Percentiles rank a stretch among this genome's conserved stretches.
Evolutionary conservation across 2,113 vertebrate genomes (phyloP).

Genomic region (Promerops cafer): DNA sequence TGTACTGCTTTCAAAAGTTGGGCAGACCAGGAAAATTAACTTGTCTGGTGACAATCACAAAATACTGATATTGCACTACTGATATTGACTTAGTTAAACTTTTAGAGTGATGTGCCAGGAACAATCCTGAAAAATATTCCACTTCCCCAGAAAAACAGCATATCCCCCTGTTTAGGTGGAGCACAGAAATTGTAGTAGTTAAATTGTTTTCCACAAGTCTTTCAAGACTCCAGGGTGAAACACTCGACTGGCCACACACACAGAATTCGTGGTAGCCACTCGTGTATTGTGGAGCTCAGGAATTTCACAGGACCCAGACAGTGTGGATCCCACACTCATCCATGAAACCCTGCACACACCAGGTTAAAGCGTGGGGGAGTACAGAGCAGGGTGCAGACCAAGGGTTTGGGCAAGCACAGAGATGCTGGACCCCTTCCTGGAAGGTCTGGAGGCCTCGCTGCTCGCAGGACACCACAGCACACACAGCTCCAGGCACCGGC

Average conservation of each 20-base stretch:
- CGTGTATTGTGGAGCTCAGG: fast-evolving
- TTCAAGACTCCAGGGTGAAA: not conserved
- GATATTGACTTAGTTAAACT: not conserved
- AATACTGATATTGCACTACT: not conserved
- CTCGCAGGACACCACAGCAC: not conserved
- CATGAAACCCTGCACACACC: fast-evolving
- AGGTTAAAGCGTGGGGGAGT: not conserved
- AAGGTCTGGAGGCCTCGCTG: not conserved
- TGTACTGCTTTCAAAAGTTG: not conserved
- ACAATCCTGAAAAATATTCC: not conserved
- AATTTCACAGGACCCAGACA: fast-evolving
- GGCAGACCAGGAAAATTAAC: not conserved
- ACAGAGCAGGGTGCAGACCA: not conserved
- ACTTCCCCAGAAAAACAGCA: not conserved
- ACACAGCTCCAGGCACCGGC: fast-evolving
- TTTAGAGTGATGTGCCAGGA: not conserved
- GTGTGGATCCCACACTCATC: not conserved
- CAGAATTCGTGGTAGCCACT: fast-evolving
- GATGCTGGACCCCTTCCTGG: not conserved
- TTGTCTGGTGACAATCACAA: not conserved
- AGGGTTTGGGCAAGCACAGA: not conserved
- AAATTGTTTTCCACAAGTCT: not conserved
- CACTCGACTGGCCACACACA: not conserved
- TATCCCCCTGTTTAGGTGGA: not conserved
- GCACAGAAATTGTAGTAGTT: not conserved